These are phyloP conservation scores for Hoplodrina blanda DNA, from an alignment of 2,888 invertebrate genomes.

Conservation along the genomic window DNA sequence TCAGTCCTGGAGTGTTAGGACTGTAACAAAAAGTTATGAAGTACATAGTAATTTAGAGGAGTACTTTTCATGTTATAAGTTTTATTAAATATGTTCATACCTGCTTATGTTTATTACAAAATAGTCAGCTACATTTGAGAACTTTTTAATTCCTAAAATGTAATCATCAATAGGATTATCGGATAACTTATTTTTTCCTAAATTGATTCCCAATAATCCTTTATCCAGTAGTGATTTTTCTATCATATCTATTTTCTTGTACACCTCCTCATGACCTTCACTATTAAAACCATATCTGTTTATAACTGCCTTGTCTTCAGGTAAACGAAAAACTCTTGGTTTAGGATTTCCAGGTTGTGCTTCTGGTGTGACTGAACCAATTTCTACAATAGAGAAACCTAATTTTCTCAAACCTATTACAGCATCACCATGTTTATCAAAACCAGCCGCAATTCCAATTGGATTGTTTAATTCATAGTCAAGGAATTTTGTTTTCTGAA, in stretches of 20 bases:
- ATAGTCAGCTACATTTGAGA: conserved; percentile 97
- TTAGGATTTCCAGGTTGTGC: conserved; percentile 98
- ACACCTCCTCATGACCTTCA: conserved; percentile 96
- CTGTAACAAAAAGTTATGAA: conserved; percentile 87
- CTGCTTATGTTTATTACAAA: conserved; percentile 98
- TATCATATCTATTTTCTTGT: conserved; percentile 91
- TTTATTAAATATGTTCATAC: conserved; percentile 73
- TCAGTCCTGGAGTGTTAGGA: conserved; percentile 98
- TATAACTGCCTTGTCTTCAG: conserved; percentile 96
- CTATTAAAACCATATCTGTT: conserved; percentile 98
- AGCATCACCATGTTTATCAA: conserved; percentile 99
- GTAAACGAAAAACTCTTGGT: conserved; percentile 97
- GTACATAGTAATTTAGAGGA: neutral
- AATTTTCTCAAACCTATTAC: conserved; percentile 94
- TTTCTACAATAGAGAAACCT: conserved; percentile 98
- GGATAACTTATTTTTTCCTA: conserved; percentile 98
- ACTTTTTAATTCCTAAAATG: conserved; percentile 95
- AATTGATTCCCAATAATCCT: conserved; percentile 96
- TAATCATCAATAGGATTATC: conserved; percentile 95
- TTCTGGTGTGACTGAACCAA: conserved; percentile 98
- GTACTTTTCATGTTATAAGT: neutral
- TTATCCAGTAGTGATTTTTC: conserved; percentile 88
- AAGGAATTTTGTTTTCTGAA: conserved; percentile 93
- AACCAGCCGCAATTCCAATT: conserved; percentile 99
- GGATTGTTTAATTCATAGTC: conserved; percentile 95